Conservation (phyloP, 1,140 invertebrate genomes). For the Vollenhovia emeryi region DNA sequence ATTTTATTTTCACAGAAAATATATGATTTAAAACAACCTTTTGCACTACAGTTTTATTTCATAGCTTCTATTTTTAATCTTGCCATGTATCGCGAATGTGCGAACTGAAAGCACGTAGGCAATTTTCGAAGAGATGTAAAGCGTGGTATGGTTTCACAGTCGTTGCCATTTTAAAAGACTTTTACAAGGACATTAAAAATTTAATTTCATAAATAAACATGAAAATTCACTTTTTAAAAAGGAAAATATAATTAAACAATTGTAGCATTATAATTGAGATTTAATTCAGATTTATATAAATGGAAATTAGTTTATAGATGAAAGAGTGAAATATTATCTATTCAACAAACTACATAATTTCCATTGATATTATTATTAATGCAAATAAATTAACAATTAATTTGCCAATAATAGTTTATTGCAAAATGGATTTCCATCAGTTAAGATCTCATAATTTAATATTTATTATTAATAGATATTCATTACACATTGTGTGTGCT, state of each 20-base stretch:
- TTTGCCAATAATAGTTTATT: background rate
- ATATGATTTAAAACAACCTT: background rate
- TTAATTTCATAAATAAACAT: background rate
- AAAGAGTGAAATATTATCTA: background rate
- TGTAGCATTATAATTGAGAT: background rate
- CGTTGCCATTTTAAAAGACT: background rate
- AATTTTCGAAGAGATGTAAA: slow-evolving; percentile 20
- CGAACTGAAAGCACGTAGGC: background rate
- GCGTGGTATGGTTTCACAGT: background rate
- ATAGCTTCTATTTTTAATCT: slow-evolving; percentile 22
- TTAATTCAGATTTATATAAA: slow-evolving; percentile 4
- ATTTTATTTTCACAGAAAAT: background rate
- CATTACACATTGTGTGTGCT: no score
- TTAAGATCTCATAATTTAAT: background rate
- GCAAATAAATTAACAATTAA: background rate
- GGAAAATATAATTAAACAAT: background rate
- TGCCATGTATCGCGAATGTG: background rate
- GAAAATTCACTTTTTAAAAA: background rate
- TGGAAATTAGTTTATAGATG: background rate
- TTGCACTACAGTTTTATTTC: background rate
- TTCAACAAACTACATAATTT: background rate
- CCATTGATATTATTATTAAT: background rate
- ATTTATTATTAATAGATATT: background rate
- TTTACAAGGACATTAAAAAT: background rate
- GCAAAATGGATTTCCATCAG: background rate